Conservation (phyloP, 2,797 vertebrate genomes). For the Arremon aurantiirostris region DNA sequence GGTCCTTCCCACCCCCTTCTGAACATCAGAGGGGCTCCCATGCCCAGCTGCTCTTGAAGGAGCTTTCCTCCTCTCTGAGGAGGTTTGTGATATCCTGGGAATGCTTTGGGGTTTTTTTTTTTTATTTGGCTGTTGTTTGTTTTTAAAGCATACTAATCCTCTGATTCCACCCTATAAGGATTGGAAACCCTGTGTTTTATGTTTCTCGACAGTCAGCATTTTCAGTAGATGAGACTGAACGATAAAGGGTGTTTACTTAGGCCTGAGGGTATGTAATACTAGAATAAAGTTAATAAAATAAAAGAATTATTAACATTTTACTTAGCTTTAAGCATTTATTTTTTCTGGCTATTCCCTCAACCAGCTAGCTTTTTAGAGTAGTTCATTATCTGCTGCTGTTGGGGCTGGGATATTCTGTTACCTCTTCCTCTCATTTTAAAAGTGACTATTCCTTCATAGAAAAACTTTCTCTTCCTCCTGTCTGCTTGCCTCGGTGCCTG, state of each 20-base stretch:
- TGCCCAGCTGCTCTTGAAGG: background rate
- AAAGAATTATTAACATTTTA: background rate
- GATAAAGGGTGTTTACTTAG: background rate
- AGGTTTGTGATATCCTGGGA: background rate
- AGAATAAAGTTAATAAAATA: background rate
- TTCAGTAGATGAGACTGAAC: background rate
- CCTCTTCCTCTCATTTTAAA: background rate
- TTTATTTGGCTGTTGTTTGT: background rate
- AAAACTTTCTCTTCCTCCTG: background rate
- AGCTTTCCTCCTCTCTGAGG: background rate
- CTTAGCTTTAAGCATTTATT: background rate
- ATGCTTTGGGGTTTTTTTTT: background rate
- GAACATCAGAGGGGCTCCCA: background rate
- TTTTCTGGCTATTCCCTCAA: background rate
- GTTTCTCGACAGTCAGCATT: background rate
- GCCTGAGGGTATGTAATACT: background rate
- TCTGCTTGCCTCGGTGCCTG: background rate
- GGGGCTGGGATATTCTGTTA: background rate
- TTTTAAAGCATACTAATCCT: background rate
- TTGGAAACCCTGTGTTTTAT: background rate
- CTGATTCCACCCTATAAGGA: background rate
- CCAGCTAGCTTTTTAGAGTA: background rate
- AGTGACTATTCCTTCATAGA: background rate
- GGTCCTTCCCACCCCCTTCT: background rate
- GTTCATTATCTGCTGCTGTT: background rate